A percentile compares a stretch with the other conserved stretches of the same genome.
Evolutionary conservation across 1,140 invertebrate genomes (phyloP).

Genomic region (Nilaparvata lugens): DNA sequence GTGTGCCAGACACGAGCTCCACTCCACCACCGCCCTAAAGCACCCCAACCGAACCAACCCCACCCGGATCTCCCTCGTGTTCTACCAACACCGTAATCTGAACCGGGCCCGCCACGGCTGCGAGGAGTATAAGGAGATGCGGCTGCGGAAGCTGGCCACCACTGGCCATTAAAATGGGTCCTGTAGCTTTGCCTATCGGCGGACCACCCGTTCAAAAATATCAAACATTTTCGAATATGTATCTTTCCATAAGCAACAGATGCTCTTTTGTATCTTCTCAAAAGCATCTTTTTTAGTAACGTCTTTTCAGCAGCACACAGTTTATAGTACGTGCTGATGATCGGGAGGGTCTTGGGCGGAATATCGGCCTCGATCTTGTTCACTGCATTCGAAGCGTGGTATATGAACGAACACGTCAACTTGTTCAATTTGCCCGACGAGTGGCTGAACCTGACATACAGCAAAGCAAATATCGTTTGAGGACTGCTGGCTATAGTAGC

Average conservation of each 20-base stretch:
- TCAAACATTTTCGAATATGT: too few species aligned
- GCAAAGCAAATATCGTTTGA: conserved; percentile 56
- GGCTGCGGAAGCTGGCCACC: too few species aligned
- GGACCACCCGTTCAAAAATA: too few species aligned
- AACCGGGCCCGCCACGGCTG: too few species aligned
- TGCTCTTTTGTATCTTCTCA: too few species aligned
- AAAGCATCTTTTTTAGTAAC: too few species aligned
- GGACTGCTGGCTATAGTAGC: conserved; percentile 56
- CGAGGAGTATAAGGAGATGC: too few species aligned
- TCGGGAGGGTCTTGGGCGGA: conserved; percentile 54
- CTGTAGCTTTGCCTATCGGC: too few species aligned
- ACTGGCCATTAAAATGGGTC: too few species aligned
- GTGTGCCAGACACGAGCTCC: conserved; percentile 90
- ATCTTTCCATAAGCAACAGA: too few species aligned
- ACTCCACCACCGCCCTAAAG: conserved; percentile 82
- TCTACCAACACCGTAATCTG: conserved; percentile 97
- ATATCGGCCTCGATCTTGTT: conserved; percentile 61
- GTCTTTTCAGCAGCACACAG: too few species aligned
- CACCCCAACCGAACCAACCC: conserved; percentile 78
- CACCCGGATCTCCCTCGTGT: conserved; percentile 84
- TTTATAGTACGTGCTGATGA: conserved; percentile 38
- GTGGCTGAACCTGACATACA: conserved; percentile 49
- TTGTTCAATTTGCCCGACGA: conserved; percentile 43
- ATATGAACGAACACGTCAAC: conserved; percentile 53
- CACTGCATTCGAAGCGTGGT: conserved; percentile 65